phyloP scores from a whole-genome alignment of 2,797 vertebrate genomes.

The Siniperca obscura region DNA sequence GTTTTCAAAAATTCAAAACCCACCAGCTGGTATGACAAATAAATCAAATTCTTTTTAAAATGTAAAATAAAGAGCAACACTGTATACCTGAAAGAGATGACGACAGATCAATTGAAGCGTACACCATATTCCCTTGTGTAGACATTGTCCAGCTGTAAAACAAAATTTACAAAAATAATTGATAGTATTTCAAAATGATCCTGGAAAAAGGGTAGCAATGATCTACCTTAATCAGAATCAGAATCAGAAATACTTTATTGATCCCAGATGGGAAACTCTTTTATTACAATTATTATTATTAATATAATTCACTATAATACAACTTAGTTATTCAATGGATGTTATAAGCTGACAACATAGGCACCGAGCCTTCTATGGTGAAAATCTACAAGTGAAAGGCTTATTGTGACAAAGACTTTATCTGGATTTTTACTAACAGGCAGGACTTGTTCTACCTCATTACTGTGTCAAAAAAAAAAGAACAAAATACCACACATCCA shows the following conservation, averaged over 20 bases:
- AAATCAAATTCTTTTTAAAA: not conserved
- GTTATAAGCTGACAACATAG: not conserved
- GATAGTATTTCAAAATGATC: too few relatives aligned
- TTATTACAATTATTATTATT: too few relatives aligned
- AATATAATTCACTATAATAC: too few relatives aligned
- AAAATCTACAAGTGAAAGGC: not conserved
- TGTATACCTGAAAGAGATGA: slow-evolving; percentile 1
- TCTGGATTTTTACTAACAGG: not conserved
- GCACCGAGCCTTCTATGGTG: not conserved
- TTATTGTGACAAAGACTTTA: not conserved
- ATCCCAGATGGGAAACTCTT: too few relatives aligned
- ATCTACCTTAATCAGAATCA: too few relatives aligned
- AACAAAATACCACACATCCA: not conserved
- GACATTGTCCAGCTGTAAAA: too few relatives aligned
- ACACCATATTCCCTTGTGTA: too few relatives aligned
- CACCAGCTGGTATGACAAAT: not conserved
- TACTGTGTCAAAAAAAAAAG: not conserved
- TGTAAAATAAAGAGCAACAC: not conserved
- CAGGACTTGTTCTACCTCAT: not conserved
- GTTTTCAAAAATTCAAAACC: too few relatives aligned
- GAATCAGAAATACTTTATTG: too few relatives aligned
- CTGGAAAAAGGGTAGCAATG: too few relatives aligned
- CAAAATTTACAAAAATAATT: too few relatives aligned
- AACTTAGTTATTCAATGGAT: not conserved
- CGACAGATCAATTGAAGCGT: not conserved